Evolutionary conservation across 2,797 vertebrate genomes (phyloP).

Genomic region (Limnodromus scolopaceus): DNA sequence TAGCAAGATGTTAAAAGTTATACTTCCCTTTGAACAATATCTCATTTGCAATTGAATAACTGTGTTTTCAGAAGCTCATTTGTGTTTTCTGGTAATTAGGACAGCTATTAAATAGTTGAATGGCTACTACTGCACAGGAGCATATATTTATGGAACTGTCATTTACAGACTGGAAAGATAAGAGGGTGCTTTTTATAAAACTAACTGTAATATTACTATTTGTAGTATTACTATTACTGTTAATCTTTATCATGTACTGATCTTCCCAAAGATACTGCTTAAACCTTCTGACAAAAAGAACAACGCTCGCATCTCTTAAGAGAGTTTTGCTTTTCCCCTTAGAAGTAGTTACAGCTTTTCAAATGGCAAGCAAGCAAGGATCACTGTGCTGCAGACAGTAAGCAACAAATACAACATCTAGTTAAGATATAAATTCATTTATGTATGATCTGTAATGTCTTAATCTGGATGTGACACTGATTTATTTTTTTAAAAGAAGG

Average conservation of each 20-base stretch:
- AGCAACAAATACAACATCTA: not conserved
- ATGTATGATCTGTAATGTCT: not conserved
- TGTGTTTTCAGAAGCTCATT: conserved; percentile 13
- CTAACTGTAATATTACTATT: not conserved
- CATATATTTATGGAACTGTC: not conserved
- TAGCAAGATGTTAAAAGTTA: not conserved
- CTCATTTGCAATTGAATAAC: conserved; percentile 38
- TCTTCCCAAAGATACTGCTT: not conserved
- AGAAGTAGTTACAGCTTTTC: not conserved
- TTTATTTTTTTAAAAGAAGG: not conserved
- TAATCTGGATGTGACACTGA: not conserved
- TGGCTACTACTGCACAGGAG: not conserved
- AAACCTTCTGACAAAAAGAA: not conserved
- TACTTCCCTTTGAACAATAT: not conserved
- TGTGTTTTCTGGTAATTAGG: conserved; percentile 24
- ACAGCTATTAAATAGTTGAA: conserved; percentile 15
- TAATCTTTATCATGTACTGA: not conserved
- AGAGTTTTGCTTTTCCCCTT: not conserved
- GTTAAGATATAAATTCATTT: not conserved
- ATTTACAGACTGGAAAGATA: not conserved
- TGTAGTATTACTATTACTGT: not conserved
- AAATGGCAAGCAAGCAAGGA: not conserved
- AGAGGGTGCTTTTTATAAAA: not conserved
- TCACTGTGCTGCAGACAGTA: not conserved
- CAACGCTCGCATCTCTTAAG: not conserved